phyloP scores from a whole-genome alignment of 2,797 vertebrate species.

The Hydrocynus forskahlii region DNA sequence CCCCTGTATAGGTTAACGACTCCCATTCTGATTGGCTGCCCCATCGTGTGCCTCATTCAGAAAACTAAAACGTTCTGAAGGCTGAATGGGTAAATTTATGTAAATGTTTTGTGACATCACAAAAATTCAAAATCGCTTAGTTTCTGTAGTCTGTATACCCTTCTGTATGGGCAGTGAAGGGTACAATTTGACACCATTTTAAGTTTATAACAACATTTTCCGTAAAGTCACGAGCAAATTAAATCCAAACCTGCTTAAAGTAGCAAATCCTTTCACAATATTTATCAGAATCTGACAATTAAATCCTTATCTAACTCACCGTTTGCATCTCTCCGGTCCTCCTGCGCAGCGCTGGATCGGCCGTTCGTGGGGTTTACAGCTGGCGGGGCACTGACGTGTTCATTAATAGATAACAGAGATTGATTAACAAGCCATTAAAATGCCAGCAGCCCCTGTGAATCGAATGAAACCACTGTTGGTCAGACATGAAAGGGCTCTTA shows the following conservation, averaged over 20 bases:
- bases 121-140: no score
- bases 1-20: no score
- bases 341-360: neutral
- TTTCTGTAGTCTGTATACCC: no score
- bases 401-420: constrained; percentile 22
- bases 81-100: no score
- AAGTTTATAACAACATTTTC: no score
- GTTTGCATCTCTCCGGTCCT: constrained; percentile 3
- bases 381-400: constrained; percentile 7
- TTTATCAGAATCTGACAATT: neutral
- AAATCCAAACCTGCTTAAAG: neutral
- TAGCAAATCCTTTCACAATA: neutral
- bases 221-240: neutral
- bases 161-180: no score
- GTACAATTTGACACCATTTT: no score
- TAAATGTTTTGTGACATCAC: no score
- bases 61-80: no score
- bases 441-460: constrained; percentile 22
- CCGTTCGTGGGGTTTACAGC: constrained; percentile 5
- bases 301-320: neutral
- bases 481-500: neutral
- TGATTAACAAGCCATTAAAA: constrained; percentile 45
- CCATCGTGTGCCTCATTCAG: no score
- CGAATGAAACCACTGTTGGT: constrained; percentile 18
- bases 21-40: no score